Evolutionary conservation across 1,140 invertebrate species (phyloP), one percentile per base, ranked within the genome.

Genomic region (Drosophila santomea): DNA sequence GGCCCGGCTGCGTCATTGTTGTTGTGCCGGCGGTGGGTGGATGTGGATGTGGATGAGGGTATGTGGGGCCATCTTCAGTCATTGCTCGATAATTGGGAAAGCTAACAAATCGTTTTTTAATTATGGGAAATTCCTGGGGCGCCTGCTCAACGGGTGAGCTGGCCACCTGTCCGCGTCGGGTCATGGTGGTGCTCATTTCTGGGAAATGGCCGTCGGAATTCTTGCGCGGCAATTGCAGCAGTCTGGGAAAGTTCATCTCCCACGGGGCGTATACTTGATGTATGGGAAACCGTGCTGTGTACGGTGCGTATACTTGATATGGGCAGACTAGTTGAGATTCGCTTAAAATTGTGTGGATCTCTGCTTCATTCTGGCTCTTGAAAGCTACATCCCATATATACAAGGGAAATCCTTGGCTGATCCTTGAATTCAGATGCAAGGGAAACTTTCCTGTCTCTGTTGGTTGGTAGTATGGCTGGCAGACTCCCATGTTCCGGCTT

Each of bases 91-190:
- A 74, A 88, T 89, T 62, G 71, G 73, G 61, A 77, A 84, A 84
- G 60, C 64, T 72, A 68, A 88, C 68, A 80, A 88, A 88, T 90
- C 57, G 80, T 56, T 90, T 89, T 88, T 88, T 89, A 88, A 90
- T 84, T 84, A 78, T 74, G 54, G 84, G 84, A 89, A 84, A 88
- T 85, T 74, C 58, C 41, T 74, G 50, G 20, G 47, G 6, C 47
- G 35, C 25, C 74, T 52, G 39, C n/a, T 36, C 35, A 1, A 17
- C 10, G 35, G 17, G 25, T 69, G 43, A 48, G 17, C 51, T 51
- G 55, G 57, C 43, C 63, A 36, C n/a, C 20, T 35, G 68, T 10
- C 28, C 47, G 36, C 68, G 52, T 15, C 68, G 55, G 54, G 68
- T 72, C 68, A 72, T 72, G 15, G 64, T 57, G 51, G 38, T 71